Evolutionary conservation across 1,140 invertebrate genomes (phyloP).

Genomic region (Wiebesia pumilae): DNA sequence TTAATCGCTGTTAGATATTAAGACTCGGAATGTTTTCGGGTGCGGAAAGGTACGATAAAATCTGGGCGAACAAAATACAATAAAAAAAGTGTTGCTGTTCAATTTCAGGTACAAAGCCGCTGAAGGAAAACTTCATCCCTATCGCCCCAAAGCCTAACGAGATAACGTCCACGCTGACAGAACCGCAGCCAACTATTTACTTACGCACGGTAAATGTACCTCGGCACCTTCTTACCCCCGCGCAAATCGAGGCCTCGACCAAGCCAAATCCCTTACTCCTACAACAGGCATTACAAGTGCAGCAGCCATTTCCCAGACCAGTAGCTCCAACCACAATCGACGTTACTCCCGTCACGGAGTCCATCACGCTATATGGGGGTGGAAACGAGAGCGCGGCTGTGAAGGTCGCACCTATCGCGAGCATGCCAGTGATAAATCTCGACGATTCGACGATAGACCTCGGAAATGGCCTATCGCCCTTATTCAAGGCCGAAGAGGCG

Average conservation of each 20-base stretch:
- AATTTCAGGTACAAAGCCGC: background rate
- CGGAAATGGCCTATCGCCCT: conserved; percentile 66
- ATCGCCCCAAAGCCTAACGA: conserved; percentile 58
- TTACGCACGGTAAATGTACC: conserved; percentile 48
- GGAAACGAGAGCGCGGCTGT: conserved; percentile 57
- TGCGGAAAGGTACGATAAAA: no score
- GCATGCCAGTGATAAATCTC: conserved; percentile 63
- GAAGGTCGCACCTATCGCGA: conserved; percentile 50
- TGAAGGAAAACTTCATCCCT: conserved; percentile 52
- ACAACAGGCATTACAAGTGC: background rate
- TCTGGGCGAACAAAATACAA: no score
- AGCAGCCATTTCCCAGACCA: background rate
- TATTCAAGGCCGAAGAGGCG: conserved; percentile 59
- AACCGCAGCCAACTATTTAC: conserved; percentile 10
- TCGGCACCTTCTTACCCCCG: conserved; percentile 29
- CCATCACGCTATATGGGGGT: conserved; percentile 66
- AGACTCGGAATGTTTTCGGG: no score
- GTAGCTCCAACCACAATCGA: background rate
- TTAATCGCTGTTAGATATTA: no score
- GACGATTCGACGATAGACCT: conserved; percentile 62
- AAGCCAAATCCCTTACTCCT: background rate
- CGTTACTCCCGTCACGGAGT: conserved; percentile 51
- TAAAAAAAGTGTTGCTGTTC: background rate
- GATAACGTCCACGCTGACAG: background rate
- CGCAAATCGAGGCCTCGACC: conserved; percentile 7